A percentile compares a stretch with the other conserved stretches of the same genome.
These are phyloP conservation scores for Trinectes maculatus DNA, from an alignment of 2,113 vertebrate species.

Conservation along the genomic window DNA sequence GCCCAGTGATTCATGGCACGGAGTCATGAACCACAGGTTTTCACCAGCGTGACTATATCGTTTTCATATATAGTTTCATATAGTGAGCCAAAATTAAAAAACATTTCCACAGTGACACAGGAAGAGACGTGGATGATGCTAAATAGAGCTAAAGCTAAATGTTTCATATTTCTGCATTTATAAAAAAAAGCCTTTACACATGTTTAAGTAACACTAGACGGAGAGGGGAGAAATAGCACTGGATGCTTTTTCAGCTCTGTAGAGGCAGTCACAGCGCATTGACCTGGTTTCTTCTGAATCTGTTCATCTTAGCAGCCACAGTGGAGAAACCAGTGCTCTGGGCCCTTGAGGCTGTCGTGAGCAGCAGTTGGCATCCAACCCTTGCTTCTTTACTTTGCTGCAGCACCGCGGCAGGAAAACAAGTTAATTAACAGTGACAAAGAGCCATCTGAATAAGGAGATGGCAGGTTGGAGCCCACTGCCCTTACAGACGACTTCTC, in stretches of 20 bases:
- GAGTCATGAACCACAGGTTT: slow-evolving; percentile 41
- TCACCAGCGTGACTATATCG: slow-evolving; percentile 35
- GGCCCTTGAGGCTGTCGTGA: slow-evolving; percentile 58
- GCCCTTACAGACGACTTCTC: slow-evolving; percentile 37
- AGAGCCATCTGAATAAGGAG: slow-evolving; percentile 67
- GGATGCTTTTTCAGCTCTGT: slow-evolving; percentile 51
- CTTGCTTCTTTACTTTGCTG: slow-evolving; percentile 41
- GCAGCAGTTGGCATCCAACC: slow-evolving; percentile 61
- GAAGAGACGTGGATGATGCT: background rate
- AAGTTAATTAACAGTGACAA: slow-evolving; percentile 79
- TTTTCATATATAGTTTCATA: slow-evolving; percentile 41
- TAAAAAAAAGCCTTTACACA: slow-evolving; percentile 7
- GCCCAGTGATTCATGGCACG: slow-evolving; percentile 52
- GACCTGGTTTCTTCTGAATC: slow-evolving; percentile 74
- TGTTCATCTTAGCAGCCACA: slow-evolving; percentile 64
- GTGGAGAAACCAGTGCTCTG: slow-evolving; percentile 25
- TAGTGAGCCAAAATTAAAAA: slow-evolving; percentile 12
- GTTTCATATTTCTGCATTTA: slow-evolving; percentile 25
- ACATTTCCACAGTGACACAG: background rate
- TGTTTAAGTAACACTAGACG: slow-evolving; percentile 13
- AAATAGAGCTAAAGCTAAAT: slow-evolving; percentile 7
- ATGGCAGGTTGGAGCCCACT: slow-evolving; percentile 56
- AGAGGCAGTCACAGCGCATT: slow-evolving; percentile 59
- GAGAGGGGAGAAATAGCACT: slow-evolving; percentile 14
- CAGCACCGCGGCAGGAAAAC: slow-evolving; percentile 44